A percentile compares a stretch with the other conserved stretches of the same genome.
These are phyloP conservation scores for Salmo trutta DNA, from an alignment of 2,797 vertebrate species.

Conservation along the genomic window DNA sequence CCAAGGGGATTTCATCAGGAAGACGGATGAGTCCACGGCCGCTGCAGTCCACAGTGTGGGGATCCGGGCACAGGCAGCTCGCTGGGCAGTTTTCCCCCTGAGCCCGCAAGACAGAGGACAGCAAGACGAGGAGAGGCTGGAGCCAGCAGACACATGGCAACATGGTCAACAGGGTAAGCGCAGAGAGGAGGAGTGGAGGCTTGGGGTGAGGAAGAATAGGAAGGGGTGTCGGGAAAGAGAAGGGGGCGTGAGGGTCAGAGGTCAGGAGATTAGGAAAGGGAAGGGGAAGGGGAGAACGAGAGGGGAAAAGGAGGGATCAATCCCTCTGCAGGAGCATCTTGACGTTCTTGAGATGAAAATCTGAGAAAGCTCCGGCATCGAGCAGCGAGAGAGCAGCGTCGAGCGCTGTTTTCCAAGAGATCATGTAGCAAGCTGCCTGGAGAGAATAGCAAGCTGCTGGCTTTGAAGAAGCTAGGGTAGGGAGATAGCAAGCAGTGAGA, in stretches of 20 bases:
- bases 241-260: constrained; percentile 56
- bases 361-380: constrained; percentile 48
- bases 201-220: constrained; percentile 59
- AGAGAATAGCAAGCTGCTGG: constrained; percentile 74
- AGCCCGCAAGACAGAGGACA: constrained; percentile 77
- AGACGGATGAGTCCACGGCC: constrained; percentile 89
- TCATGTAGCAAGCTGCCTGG: constrained; percentile 80
- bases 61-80: constrained; percentile 89
- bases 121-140: constrained; percentile 80
- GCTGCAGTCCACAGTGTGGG: constrained; percentile 96
- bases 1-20: constrained; percentile 89
- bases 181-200: constrained; percentile 52
- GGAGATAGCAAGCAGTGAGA: constrained; percentile 63
- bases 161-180: constrained; percentile 81
- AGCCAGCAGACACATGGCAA: constrained; percentile 85
- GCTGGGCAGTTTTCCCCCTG: constrained; percentile 84
- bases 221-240: constrained; percentile 43
- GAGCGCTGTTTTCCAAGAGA: constrained; percentile 72
- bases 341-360: constrained; percentile 46
- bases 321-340: constrained; percentile 71
- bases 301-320: constrained; percentile 59
- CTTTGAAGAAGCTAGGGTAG: constrained; percentile 69
- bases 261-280: constrained; percentile 53
- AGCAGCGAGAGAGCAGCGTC: constrained; percentile 42
- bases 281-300: constrained; percentile 64